Evolutionary conservation across 2,888 invertebrate genomes (phyloP).

Genomic region (Temnothorax unifasciatus): DNA sequence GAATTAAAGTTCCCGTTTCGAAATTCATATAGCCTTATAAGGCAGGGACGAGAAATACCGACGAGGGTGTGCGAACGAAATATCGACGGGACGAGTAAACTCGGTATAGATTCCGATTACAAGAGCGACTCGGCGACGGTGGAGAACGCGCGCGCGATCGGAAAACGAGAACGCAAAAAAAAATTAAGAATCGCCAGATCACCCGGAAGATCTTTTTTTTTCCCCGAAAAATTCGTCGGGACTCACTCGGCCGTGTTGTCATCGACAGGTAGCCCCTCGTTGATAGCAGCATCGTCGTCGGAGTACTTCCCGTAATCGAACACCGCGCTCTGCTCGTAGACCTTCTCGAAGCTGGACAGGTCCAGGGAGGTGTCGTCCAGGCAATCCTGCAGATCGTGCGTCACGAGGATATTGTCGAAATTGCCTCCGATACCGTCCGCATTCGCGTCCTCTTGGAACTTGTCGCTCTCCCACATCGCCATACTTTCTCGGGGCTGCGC

Average conservation of each 20-base stretch:
- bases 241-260: constrained; percentile 85
- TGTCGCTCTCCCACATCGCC: constrained; percentile 85
- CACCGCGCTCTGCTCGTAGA: constrained; percentile 85
- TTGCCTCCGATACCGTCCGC: constrained; percentile 79
- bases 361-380: constrained; percentile 86
- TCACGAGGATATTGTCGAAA: constrained; percentile 86
- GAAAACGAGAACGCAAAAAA: not conserved
- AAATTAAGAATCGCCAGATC: not conserved
- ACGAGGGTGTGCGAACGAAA: constrained; percentile 37
- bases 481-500: constrained; percentile 82
- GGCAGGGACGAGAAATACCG: constrained; percentile 75
- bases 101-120: not conserved
- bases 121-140: not conserved
- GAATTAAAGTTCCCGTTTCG: constrained; percentile 77
- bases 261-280: constrained; percentile 86
- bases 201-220: not conserved
- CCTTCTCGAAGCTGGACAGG: constrained; percentile 86
- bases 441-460: constrained; percentile 80
- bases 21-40: constrained; percentile 83
- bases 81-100: constrained; percentile 3
- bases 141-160: not conserved
- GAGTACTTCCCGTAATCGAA: constrained; percentile 84
- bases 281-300: constrained; percentile 85
- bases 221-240: not conserved
- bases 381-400: constrained; percentile 88